Percentiles rank a stretch among this genome's conserved stretches.
These are phyloP conservation scores for Tragelaphus scriptus DNA, from an alignment of 2,113 vertebrate species.

Conservation along the genomic window DNA sequence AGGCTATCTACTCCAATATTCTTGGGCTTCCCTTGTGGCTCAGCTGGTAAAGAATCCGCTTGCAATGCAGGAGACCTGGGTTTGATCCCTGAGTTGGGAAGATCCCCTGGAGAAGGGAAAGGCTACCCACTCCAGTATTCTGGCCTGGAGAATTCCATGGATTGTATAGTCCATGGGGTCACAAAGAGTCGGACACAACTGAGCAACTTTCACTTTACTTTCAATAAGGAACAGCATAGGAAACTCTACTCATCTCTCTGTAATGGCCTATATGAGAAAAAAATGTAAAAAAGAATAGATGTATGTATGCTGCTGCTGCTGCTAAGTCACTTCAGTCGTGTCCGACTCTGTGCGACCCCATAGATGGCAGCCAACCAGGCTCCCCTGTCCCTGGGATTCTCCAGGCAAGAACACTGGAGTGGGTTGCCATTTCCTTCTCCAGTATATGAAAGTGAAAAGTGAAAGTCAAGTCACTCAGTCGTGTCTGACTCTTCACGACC, in stretches of 20 bases:
- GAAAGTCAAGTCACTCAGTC: too few species aligned
- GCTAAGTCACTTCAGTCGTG: too few species aligned
- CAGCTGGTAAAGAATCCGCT: background rate
- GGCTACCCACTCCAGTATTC: background rate
- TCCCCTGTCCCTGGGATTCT: too few species aligned
- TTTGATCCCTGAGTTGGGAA: background rate
- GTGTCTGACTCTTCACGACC: too few species aligned
- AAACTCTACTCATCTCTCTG: background rate
- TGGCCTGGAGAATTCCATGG: background rate
- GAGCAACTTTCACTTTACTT: background rate
- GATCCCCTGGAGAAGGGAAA: background rate
- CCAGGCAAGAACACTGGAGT: too few species aligned
- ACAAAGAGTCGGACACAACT: background rate
- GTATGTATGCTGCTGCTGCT: background rate
- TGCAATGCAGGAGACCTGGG: background rate
- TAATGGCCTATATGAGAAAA: background rate
- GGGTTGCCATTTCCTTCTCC: too few species aligned
- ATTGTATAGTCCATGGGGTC: background rate
- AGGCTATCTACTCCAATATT: too few species aligned
- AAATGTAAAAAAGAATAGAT: background rate
- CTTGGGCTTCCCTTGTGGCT: too few species aligned
- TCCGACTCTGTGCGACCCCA: too few species aligned
- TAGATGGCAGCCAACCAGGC: too few species aligned
- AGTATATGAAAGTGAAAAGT: too few species aligned
- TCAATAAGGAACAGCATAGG: background rate